Conservation (phyloP, 2,113 vertebrate genomes). For the Channa argus region DNA sequence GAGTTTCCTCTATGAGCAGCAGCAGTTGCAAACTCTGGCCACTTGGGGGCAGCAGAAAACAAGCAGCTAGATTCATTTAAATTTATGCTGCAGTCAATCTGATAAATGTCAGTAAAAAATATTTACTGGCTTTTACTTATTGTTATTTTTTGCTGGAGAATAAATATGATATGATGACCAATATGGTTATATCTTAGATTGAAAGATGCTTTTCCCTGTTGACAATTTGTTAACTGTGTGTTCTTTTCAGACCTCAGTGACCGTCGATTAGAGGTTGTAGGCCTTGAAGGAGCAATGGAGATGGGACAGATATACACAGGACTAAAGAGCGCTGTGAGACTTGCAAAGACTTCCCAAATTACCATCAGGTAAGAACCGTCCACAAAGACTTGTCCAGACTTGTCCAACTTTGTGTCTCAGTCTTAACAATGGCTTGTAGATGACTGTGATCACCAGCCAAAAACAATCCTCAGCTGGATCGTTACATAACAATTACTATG, state of each 20-base stretch:
- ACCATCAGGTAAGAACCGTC: slow-evolving; percentile 85
- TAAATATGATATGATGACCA: too few species aligned
- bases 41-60: too few species aligned
- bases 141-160: too few species aligned
- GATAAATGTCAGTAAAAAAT: too few species aligned
- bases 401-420: not conserved
- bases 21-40: too few species aligned
- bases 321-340: slow-evolving; percentile 89
- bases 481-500: slow-evolving; percentile 25
- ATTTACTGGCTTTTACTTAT: too few species aligned
- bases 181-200: not conserved
- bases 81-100: too few species aligned
- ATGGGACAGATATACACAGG: slow-evolving; percentile 96
- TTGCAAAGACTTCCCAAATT: slow-evolving; percentile 92
- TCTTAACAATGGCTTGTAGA: not conserved
- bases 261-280: slow-evolving; percentile 90
- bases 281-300: slow-evolving; percentile 92
- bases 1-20: too few species aligned
- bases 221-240: not conserved
- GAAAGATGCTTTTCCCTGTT: not conserved
- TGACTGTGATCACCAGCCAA: slow-evolving; percentile 14
- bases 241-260: slow-evolving; percentile 88
- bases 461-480: not conserved
- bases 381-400: slow-evolving; percentile 30
- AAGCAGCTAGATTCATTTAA: too few species aligned